A percentile compares a stretch with the other conserved stretches of the same genome.
Evolutionary conservation across 1,140 invertebrate genomes (phyloP).

Genomic region (Octopus bimaculoides): DNA sequence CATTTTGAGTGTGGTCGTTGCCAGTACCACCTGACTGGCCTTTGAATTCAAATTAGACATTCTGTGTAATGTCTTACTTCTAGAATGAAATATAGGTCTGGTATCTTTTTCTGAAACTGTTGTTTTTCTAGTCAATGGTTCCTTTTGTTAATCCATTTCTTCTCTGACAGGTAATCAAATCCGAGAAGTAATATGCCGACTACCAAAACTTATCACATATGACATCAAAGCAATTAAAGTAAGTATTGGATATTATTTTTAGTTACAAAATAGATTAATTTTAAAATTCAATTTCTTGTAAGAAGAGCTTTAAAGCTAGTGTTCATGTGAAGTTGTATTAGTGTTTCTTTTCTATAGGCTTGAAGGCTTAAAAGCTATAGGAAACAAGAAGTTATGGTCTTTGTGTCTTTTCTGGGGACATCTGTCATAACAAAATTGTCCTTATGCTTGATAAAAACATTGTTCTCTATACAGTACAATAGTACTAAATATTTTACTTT

Average conservation of each 20-base stretch:
- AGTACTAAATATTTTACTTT: not conserved
- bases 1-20: too few species aligned
- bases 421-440: not conserved
- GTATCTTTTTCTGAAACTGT: too few species aligned
- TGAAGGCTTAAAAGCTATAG: not conserved
- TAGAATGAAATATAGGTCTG: too few species aligned
- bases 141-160: not conserved
- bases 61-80: too few species aligned
- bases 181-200: constrained; percentile 65
- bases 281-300: not conserved
- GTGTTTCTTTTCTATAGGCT: not conserved
- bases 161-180: constrained; percentile 62
- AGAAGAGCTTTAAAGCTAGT: not conserved
- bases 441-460: too few species aligned
- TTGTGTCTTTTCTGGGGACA: not conserved
- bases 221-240: constrained; percentile 32
- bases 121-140: too few species aligned
- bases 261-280: not conserved
- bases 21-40: too few species aligned
- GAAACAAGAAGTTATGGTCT: not conserved
- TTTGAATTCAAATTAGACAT: too few species aligned
- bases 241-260: not conserved
- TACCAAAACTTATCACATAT: constrained; percentile 74
- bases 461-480: not conserved
- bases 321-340: not conserved